Evolutionary conservation across 35 echinoderm and acorn worm species (phyloP).

Genomic region (Chiridota heheva): DNA sequence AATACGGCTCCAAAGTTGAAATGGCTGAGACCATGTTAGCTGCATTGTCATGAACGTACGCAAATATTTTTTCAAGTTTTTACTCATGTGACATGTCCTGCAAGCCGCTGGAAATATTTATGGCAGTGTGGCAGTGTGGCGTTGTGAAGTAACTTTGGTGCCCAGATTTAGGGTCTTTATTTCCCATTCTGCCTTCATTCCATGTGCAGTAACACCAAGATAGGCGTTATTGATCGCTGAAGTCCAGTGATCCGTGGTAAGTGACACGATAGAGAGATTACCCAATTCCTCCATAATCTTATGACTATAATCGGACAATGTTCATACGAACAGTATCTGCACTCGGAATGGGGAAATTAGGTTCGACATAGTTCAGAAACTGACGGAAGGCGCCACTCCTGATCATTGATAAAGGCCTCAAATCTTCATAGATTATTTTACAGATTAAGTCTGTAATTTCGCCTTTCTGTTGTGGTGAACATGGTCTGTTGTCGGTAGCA

Average conservation of each 20-base stretch:
- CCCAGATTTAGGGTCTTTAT: too few species aligned
- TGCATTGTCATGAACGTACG: background rate
- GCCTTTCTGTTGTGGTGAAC: background rate
- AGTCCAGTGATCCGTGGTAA: conserved; percentile 36
- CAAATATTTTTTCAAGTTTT: background rate
- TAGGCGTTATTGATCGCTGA: background rate
- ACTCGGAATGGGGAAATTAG: conserved; percentile 1
- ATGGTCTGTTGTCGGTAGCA: background rate
- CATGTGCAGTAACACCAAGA: background rate
- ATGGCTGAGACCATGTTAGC: background rate
- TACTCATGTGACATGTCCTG: background rate
- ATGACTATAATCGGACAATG: conserved; percentile 5
- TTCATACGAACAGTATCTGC: background rate
- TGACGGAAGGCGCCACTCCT: background rate
- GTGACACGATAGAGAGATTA: background rate
- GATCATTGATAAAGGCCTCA: background rate
- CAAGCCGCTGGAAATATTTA: background rate
- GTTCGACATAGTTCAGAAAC: conserved; percentile 15
- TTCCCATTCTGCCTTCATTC: conserved; percentile 5
- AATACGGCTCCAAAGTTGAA: background rate
- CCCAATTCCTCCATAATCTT: background rate
- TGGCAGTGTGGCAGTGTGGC: background rate
- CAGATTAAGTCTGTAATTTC: background rate
- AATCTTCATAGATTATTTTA: conserved; percentile 1
- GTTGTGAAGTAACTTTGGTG: background rate